phyloP scores from a whole-genome alignment of 2,888 invertebrate genomes.

The Phorcus lineatus region DNA sequence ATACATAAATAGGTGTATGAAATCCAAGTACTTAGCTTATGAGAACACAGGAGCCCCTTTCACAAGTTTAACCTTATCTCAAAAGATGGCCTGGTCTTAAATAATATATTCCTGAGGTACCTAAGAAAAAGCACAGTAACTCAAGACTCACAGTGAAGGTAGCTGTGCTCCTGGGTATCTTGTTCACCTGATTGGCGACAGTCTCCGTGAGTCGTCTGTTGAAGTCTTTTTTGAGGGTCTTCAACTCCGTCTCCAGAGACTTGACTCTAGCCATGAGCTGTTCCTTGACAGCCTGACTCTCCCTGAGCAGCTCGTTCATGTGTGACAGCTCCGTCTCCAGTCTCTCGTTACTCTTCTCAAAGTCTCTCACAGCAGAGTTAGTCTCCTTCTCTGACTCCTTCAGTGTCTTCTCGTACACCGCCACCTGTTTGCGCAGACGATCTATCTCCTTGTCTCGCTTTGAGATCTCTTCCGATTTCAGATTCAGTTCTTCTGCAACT shows the following conservation, averaged over 20 bases:
- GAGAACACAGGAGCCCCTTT: no score
- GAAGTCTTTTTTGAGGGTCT: constrained; percentile 62
- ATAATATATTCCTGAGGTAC: no score
- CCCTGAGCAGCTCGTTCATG: constrained; percentile 60
- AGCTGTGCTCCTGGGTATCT: neutral
- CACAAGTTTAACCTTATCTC: no score
- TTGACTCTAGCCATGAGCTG: constrained; percentile 56
- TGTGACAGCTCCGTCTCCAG: constrained; percentile 61
- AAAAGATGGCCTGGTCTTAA: no score
- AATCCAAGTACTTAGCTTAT: no score
- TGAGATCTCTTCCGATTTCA: constrained; percentile 59
- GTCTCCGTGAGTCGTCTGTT: constrained; percentile 60
- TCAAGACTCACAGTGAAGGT: neutral
- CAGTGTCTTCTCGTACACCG: constrained; percentile 57
- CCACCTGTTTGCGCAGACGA: constrained; percentile 50
- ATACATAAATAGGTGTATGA: no score
- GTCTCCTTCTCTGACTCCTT: constrained; percentile 53
- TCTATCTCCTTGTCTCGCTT: constrained; percentile 60
- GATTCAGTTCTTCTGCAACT: constrained; percentile 53
- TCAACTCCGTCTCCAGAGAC: constrained; percentile 68
- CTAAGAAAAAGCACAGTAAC: neutral
- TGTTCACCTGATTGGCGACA: constrained; percentile 31
- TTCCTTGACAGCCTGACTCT: constrained; percentile 61
- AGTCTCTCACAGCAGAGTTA: constrained; percentile 53
- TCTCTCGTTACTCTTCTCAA: constrained; percentile 58